phyloP scores from a whole-genome alignment of 64 coral and sea anemone species.

The Trachythela sp. region DNA sequence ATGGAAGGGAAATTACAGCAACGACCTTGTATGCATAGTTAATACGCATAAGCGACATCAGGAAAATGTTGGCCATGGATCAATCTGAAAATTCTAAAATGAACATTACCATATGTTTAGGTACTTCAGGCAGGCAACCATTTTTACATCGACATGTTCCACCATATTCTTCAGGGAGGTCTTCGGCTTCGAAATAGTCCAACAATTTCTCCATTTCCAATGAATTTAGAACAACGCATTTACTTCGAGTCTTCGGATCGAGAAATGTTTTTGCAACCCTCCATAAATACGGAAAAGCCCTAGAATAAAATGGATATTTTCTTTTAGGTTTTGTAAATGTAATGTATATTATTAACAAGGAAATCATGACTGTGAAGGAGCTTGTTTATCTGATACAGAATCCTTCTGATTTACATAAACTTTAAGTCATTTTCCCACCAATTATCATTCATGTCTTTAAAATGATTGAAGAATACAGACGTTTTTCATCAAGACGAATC shows the following conservation, averaged over 20 bases:
- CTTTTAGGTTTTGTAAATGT: not conserved
- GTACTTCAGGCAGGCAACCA: conserved; percentile 75
- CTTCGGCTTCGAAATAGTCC: conserved; percentile 80
- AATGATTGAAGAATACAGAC: too few species aligned
- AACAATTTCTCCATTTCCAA: conserved; percentile 59
- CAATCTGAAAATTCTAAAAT: not conserved
- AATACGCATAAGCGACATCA: not conserved
- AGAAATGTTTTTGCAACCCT: conserved; percentile 75
- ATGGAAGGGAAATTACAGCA: too few species aligned
- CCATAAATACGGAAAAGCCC: conserved; percentile 92
- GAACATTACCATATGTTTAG: conserved; percentile 76
- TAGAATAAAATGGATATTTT: not conserved
- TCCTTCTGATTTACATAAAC: too few species aligned
- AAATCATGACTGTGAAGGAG: too few species aligned
- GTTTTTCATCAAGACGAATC: too few species aligned
- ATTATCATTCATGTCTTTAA: too few species aligned
- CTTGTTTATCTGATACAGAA: too few species aligned
- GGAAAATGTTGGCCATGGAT: not conserved
- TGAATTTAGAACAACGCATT: conserved; percentile 74
- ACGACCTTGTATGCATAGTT: not conserved
- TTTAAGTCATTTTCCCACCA: too few species aligned
- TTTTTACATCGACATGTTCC: conserved; percentile 65
- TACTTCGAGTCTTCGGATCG: conserved; percentile 79
- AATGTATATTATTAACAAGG: too few species aligned
- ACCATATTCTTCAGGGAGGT: conserved; percentile 81